Evolutionary conservation across 2,113 vertebrate genomes (phyloP).

Genomic region (Proterorhinus semilunaris): DNA sequence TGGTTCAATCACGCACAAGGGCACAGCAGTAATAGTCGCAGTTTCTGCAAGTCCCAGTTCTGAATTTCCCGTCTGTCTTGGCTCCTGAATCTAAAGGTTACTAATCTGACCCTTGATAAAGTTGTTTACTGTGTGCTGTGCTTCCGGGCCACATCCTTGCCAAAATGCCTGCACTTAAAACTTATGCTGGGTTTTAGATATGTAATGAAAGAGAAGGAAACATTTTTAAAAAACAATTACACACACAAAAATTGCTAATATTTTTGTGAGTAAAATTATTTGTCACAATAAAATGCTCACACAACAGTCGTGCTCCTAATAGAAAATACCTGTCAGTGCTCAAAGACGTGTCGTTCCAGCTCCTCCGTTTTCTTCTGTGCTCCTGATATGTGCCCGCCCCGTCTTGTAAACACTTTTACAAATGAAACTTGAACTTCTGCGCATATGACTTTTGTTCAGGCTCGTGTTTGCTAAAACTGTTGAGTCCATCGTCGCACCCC

Average conservation of each 20-base stretch:
- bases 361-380: constrained; percentile 33
- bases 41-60: not conserved
- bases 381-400: constrained; percentile 11
- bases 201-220: too few species aligned
- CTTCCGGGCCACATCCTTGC: not conserved
- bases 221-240: too few species aligned
- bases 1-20: constrained; percentile 3
- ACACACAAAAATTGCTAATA: too few species aligned
- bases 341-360: not conserved
- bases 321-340: not conserved
- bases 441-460: not conserved
- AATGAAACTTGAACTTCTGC: constrained; percentile 19
- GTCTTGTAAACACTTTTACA: constrained; percentile 19
- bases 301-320: not conserved
- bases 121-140: not conserved
- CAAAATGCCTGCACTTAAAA: not conserved
- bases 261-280: too few species aligned
- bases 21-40: not conserved
- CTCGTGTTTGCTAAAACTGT: not conserved
- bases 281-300: not conserved
- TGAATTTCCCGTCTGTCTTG: constrained; percentile 9
- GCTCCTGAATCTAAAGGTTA: constrained; percentile 8
- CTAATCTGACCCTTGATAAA: constrained; percentile 16
- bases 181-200: too few species aligned
- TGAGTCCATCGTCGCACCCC: not conserved